A percentile compares a stretch with the other conserved stretches of the same genome.
phyloP scores from a whole-genome alignment of 1,140 invertebrate genomes.

The Cotesia vestalis region DNA sequence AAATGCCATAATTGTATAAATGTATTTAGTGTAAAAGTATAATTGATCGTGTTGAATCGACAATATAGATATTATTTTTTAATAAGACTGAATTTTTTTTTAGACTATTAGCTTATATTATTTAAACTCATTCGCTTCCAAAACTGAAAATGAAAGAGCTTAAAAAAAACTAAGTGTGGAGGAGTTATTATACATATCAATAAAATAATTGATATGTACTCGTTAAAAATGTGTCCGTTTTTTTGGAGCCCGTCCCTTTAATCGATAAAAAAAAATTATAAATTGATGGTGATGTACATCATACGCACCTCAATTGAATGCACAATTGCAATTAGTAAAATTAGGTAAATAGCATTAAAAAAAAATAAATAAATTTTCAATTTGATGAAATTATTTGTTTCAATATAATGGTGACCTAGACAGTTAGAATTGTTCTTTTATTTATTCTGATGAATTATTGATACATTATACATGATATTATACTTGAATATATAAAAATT shows the following conservation, averaged over 20 bases:
- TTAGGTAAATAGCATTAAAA: slow-evolving; percentile 33
- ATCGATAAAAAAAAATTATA: slow-evolving; percentile 26
- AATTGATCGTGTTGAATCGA: slow-evolving; percentile 13
- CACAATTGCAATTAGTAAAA: slow-evolving; percentile 40
- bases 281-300: slow-evolving; percentile 19
- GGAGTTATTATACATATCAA: slow-evolving; percentile 43
- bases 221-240: slow-evolving; percentile 37
- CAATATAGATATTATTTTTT: slow-evolving; percentile 13
- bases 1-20: slow-evolving; percentile 36
- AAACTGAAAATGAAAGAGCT: slow-evolving; percentile 2
- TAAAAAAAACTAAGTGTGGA: slow-evolving; percentile 27
- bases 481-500: slow-evolving; percentile 9
- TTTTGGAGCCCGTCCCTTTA: slow-evolving; percentile 42
- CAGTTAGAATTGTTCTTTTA: slow-evolving; percentile 28
- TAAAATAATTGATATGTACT: slow-evolving; percentile 38
- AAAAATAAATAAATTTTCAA: slow-evolving; percentile 17
- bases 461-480: slow-evolving; percentile 24
- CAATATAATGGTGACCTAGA: slow-evolving; percentile 33
- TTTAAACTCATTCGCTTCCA: slow-evolving; percentile 25
- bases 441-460: slow-evolving; percentile 16
- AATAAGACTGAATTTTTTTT: slow-evolving; percentile 22
- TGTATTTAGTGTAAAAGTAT: slow-evolving; percentile 20
- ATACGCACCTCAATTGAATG: slow-evolving; percentile 22
- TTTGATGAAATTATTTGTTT: slow-evolving; percentile 33
- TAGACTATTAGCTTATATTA: slow-evolving; percentile 25